Evolutionary conservation across 2,113 vertebrate species (phyloP).

Genomic region (Atlantisia rogersi): DNA sequence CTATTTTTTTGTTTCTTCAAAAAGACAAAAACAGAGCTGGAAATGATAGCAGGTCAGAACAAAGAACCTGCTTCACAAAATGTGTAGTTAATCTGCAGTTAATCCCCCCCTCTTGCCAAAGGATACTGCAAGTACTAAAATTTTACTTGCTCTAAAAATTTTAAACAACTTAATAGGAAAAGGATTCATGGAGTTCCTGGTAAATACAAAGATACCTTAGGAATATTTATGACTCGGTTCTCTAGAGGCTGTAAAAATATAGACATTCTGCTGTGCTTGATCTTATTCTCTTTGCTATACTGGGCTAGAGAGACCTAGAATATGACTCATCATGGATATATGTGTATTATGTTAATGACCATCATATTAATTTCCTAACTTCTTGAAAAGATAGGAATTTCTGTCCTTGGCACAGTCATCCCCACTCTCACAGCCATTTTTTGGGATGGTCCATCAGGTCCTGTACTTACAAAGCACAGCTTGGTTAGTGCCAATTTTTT

Average conservation of each 20-base stretch:
- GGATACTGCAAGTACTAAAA: not conserved
- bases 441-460: not conserved
- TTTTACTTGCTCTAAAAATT: not conserved
- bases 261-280: not conserved
- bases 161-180: not conserved
- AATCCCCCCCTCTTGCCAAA: not conserved
- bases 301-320: not conserved
- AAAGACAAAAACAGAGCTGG: slow-evolving; percentile 3
- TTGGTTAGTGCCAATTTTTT: not conserved
- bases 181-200: not conserved
- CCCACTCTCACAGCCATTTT: not conserved
- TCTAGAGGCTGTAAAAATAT: not conserved
- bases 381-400: not conserved
- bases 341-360: not conserved
- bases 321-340: not conserved
- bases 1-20: not conserved
- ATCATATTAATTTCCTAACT: not conserved
- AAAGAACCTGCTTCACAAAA: not conserved
- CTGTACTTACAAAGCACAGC: not conserved
- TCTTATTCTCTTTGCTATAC: not conserved
- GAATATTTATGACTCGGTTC: not conserved
- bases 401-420: not conserved
- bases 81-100: not conserved
- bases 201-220: not conserved
- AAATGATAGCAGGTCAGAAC: slow-evolving; percentile 8